These are phyloP conservation scores for Strongylocentrotus purpuratus DNA, from an alignment of 35 echinoderm and acorn worm species.

Conservation along the genomic window DNA sequence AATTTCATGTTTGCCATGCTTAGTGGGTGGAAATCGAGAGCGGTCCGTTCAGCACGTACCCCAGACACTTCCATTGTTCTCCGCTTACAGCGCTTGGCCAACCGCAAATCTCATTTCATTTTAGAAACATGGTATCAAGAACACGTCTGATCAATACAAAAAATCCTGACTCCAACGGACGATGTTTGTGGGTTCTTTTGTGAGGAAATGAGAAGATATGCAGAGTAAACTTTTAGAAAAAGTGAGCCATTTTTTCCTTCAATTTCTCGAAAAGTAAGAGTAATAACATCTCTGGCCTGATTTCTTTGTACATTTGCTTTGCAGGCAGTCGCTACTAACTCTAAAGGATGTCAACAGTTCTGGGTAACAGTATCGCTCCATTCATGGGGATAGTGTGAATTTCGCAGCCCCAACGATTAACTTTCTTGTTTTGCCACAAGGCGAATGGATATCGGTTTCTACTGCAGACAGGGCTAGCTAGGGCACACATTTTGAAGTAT, in stretches of 20 bases:
- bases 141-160: constrained; percentile 23
- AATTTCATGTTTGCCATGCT: background rate
- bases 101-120: background rate
- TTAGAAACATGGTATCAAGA: constrained; percentile 29
- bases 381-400: constrained; percentile 24
- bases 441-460: background rate
- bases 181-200: constrained; percentile 1
- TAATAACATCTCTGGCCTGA: constrained; percentile 10
- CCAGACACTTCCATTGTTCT: constrained; percentile 14
- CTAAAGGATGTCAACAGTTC: background rate
- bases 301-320: background rate
- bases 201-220: background rate
- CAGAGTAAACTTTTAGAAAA: background rate
- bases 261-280: background rate
- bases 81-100: background rate
- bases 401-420: constrained; percentile 48
- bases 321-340: background rate
- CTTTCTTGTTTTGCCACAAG: constrained; percentile 40
- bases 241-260: background rate
- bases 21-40: background rate
- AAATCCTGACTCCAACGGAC: constrained; percentile 2
- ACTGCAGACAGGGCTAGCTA: background rate
- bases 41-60: background rate
- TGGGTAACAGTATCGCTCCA: constrained; percentile 11
- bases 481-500: background rate